phyloP scores from a whole-genome alignment of 1,140 invertebrate genomes.

The Zophobas morio region DNA sequence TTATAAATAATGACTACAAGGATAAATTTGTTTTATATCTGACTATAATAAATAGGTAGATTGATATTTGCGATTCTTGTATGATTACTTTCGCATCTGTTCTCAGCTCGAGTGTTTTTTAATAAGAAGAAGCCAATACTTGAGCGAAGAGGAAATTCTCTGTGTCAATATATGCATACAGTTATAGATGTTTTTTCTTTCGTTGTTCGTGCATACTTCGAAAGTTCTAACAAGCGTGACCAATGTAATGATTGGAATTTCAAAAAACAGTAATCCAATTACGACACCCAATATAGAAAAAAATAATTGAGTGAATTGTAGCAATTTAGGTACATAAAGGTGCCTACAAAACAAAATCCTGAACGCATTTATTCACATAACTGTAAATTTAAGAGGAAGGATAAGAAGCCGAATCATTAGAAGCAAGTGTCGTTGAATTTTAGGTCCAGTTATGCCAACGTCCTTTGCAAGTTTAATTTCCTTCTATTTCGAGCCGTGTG shows the following conservation, averaged over 20 bases:
- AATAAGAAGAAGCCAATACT: too few species aligned
- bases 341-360: slow-evolving; percentile 3
- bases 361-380: slow-evolving; percentile 1
- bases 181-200: neutral
- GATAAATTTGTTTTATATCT: slow-evolving; percentile 6
- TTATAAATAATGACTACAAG: slow-evolving; percentile 26
- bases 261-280: slow-evolving; percentile 26
- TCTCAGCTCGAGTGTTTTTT: too few species aligned
- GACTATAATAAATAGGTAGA: neutral
- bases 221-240: slow-evolving; percentile 26
- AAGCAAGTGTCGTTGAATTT: neutral
- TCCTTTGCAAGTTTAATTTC: too few species aligned
- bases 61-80: too few species aligned
- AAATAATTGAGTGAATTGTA: slow-evolving; percentile 25
- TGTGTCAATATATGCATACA: neutral
- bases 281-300: slow-evolving; percentile 10
- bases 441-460: neutral
- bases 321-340: neutral
- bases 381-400: slow-evolving; percentile 13
- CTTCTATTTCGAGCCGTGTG: neutral
- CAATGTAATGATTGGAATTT: slow-evolving; percentile 34
- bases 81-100: too few species aligned
- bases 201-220: neutral
- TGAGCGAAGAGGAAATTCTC: neutral
- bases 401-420: neutral